Base-by-base conservation (phyloP, 2,797 vertebrate species). In the Anableps anableps region DNA sequence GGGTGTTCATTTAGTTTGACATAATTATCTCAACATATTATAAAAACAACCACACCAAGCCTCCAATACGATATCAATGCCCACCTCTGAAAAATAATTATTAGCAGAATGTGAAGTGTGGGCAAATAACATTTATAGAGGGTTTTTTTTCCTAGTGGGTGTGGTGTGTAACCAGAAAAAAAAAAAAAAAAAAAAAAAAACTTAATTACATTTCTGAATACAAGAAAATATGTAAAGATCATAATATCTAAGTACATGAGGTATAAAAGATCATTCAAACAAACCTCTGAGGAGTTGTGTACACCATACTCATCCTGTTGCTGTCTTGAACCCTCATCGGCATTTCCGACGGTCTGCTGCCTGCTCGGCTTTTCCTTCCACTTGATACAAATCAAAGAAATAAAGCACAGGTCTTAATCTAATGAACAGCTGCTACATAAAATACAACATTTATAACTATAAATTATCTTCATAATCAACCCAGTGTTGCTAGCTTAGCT, bases 251-350 rank as follows among this genome's bases (percentile, higher is more conserved):
- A 71, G 47, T 19, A 71, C 2, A 2, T 45, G 14, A 29, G 41
- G 34, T 26, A 55, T 5, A 53, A 72, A n/a, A 2, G 43, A 45
- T 45, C 1, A 7, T 11, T 38, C 10, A 13, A 26, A 88, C 89
- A 14, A 31, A 99, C 98, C 88, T 96, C 88, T 98, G 96, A n/a
- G 98, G 98, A 0, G 98, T 99, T 5, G 96, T 94, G 9, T 94
- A 93, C 81, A 84, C 81, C 85, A 97, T 95, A 76, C 96, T 97
- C 90, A 94, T 96, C 89, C 97, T 97, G 94, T 96, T 97, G 85
- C 14, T 91, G 89, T 99, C 98, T 26, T 96, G 96, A 16, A 97
- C 96, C 74, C 98, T 95, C 91, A 97, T 88, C 0, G 97, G 96
- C 90, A 97, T 90, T 66, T 97, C 95, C 0, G 97, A 97, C 0